Evolutionary conservation across 2,113 vertebrate genomes (phyloP), one percentile per base, ranked within the genome.

Genomic region (Anguilla rostrata): DNA sequence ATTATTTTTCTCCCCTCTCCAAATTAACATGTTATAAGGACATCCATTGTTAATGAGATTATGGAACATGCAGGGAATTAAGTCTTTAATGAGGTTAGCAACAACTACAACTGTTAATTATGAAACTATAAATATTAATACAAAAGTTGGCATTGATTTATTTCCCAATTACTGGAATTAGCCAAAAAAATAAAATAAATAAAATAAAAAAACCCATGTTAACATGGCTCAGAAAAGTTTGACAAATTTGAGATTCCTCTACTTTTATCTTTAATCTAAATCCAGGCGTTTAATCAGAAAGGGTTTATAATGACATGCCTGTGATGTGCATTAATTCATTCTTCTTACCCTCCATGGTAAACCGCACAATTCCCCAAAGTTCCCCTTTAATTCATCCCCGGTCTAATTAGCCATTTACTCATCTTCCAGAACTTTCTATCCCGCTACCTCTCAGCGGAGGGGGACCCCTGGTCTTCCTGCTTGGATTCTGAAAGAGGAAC

Each of bases 391-490:
- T 88, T 89, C 46, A 75, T 60, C 26, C 78, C 14, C 57, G 34
- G 66, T 39, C 84, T 87, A 88, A 90, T 90, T 88, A 90, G 84
- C 86, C 83, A 60, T 88, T 87, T 87, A 60, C 83, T 87, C 78
- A 53, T 82, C 80, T 39, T 39, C 78, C 85, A 83, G 63, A 78
- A 82, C 80, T 46, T 75, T 83, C 78, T 82, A 57, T 22, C 39
- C 43, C 57, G 83, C 22, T 66, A 86, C 85, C 87, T 89, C 86
- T 79, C 78, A 57, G 84, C 46, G 18, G 66, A 39, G 84, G 18
- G 71, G 5, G 83, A 56, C 7, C 0, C 43, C n/a, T 39, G 29
- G 49, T 16, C 46, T 7, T 57, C 56, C 56, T 39, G 56, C 56
- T 40, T 83, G 8, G 84, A 49, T 75, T 18, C 34, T 57, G 46